These are phyloP conservation scores for Champsocephalus gunnari DNA, from an alignment of 2,797 vertebrate genomes.

Conservation along the genomic window DNA sequence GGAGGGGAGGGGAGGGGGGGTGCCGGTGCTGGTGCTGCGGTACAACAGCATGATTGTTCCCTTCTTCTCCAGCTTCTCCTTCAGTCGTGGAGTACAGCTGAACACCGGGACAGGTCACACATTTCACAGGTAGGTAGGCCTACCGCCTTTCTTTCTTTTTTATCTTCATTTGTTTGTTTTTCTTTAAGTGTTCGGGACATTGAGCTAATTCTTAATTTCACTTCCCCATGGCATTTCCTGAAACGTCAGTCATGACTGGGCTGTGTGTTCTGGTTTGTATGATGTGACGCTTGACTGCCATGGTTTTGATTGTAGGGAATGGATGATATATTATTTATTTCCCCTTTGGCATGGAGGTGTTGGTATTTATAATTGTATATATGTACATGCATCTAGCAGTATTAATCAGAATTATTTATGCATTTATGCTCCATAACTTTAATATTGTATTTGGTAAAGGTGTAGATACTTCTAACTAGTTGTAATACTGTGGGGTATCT, in stretches of 20 bases:
- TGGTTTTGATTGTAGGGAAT: neutral
- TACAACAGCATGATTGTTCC: slow-evolving; percentile 83
- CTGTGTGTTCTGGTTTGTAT: neutral
- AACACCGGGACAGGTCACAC: slow-evolving; percentile 23
- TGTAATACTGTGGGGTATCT: too few relatives aligned
- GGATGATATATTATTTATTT: neutral
- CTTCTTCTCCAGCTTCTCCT: slow-evolving; percentile 44
- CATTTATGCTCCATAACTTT: too few relatives aligned
- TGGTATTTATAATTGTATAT: neutral
- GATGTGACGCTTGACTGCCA: neutral
- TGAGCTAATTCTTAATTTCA: neutral
- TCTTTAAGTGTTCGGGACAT: neutral
- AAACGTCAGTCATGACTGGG: neutral
- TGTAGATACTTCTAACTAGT: too few relatives aligned
- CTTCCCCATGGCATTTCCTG: slow-evolving; percentile 6
- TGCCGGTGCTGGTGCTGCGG: slow-evolving; percentile 22
- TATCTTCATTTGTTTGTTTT: neutral
- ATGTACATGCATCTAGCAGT: neutral
- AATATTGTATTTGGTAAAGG: too few relatives aligned
- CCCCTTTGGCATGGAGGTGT: neutral
- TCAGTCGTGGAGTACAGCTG: slow-evolving; percentile 41
- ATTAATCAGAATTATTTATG: neutral
- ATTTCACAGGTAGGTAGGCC: slow-evolving; percentile 50
- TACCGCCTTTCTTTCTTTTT: neutral
- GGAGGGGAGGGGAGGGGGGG: slow-evolving; percentile 29